These are phyloP conservation scores for Drosophila ercepeae DNA, from an alignment of 1,140 invertebrate species.

Conservation along the genomic window DNA sequence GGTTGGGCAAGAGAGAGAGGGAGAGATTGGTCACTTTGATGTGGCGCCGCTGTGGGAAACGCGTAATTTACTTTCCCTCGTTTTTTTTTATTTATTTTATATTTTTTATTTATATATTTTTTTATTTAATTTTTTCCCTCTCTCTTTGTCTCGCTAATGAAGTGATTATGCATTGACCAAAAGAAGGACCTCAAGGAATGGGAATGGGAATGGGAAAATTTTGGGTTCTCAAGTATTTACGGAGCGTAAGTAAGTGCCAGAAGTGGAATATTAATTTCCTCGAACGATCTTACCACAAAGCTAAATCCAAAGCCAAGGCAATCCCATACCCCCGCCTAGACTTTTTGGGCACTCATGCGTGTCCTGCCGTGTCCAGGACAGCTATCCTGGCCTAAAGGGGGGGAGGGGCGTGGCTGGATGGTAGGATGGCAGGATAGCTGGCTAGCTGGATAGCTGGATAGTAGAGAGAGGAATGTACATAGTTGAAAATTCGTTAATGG, in stretches of 20 bases:
- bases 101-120: constrained; percentile 2
- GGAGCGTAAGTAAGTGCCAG: constrained; percentile 79
- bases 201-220: constrained; percentile 1
- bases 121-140: constrained; percentile 6
- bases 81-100: constrained; percentile 16
- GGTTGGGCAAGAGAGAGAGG: neutral
- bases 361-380: constrained; percentile 52
- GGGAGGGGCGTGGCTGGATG: neutral
- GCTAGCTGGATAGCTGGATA: constrained; percentile 2
- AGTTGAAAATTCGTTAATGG: constrained; percentile 82
- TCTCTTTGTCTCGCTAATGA: constrained; percentile 60
- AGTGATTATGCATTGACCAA: constrained; percentile 65
- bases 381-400: constrained; percentile 8
- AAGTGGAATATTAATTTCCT: constrained; percentile 81
- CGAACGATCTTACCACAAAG: constrained; percentile 55
- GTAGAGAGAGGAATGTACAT: constrained; percentile 60
- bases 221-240: constrained; percentile 68
- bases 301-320: constrained; percentile 16
- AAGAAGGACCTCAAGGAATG: too few species aligned
- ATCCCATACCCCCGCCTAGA: neutral
- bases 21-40: constrained; percentile 73
- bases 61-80: constrained; percentile 70
- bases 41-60: constrained; percentile 70
- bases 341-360: constrained; percentile 60
- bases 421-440: neutral